A percentile compares a stretch with the other conserved stretches of the same genome.
Conservation (phyloP, 1,140 invertebrate genomes). For the Goniozus legneri region DNA sequence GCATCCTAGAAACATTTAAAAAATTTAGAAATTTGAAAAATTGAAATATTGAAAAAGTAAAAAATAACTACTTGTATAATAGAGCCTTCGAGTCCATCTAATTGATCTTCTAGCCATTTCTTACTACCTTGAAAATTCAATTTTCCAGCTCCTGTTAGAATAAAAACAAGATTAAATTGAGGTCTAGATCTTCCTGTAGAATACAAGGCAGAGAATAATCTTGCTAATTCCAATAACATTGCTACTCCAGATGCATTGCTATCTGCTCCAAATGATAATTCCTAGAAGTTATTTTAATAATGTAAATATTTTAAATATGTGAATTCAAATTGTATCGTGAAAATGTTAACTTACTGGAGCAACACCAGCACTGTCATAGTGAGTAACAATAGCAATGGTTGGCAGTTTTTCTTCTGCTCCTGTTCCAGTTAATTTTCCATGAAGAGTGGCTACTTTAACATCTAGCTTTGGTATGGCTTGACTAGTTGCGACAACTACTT, state of each 20-base stretch:
- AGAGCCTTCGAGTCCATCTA: slow-evolving; percentile 72
- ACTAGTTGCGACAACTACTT: slow-evolving; percentile 73
- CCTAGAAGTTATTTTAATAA: slow-evolving; percentile 55
- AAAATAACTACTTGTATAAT: slow-evolving; percentile 64
- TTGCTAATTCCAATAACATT: slow-evolving; percentile 81
- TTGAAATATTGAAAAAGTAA: slow-evolving; percentile 12
- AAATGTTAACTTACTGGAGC: slow-evolving; percentile 68
- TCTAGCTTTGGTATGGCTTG: slow-evolving; percentile 71
- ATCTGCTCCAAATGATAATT: slow-evolving; percentile 80
- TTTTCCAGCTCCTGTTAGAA: slow-evolving; percentile 88
- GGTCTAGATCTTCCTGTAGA: slow-evolving; percentile 74
- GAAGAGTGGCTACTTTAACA: slow-evolving; percentile 76
- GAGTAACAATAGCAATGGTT: slow-evolving; percentile 85
- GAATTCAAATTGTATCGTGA: too few species aligned
- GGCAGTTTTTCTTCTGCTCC: slow-evolving; percentile 77
- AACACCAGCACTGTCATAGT: slow-evolving; percentile 88
- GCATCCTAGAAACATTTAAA: slow-evolving; percentile 67
- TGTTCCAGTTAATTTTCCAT: slow-evolving; percentile 82
- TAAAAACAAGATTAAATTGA: slow-evolving; percentile 84
- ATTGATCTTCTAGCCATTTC: slow-evolving; percentile 93
- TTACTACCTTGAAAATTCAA: slow-evolving; percentile 95
- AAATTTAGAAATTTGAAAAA: too few species aligned
- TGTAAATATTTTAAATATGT: slow-evolving; percentile 8
- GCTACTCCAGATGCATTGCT: slow-evolving; percentile 93
- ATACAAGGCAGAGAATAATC: slow-evolving; percentile 91